Conservation (phyloP, 2,888 invertebrate genomes). For the Platycheirus albimanus region DNA sequence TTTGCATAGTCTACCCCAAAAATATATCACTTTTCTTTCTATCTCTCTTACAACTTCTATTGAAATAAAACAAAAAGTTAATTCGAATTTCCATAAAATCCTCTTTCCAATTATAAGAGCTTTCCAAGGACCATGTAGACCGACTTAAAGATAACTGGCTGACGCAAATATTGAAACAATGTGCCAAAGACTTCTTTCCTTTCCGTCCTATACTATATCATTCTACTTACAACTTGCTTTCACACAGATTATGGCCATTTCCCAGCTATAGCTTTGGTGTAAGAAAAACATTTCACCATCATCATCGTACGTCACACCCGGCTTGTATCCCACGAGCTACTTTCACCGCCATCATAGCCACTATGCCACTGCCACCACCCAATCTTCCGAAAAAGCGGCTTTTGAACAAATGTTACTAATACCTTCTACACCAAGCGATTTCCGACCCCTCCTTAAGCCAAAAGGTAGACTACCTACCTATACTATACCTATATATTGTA, state of each 20-base stretch:
- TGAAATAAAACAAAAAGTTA: constrained; percentile 37
- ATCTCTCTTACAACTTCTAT: not conserved
- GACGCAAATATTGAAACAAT: constrained; percentile 74
- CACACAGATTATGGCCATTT: constrained; percentile 69
- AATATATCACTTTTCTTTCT: constrained; percentile 6
- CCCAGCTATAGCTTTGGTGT: constrained; percentile 43
- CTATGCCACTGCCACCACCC: constrained; percentile 22
- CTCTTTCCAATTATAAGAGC: constrained; percentile 65
- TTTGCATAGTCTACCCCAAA: constrained; percentile 11
- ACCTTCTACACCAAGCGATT: constrained; percentile 43
- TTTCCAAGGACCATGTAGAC: constrained; percentile 51
- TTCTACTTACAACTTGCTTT: constrained; percentile 25
- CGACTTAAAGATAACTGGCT: constrained; percentile 69
- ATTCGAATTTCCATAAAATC: constrained; percentile 72
- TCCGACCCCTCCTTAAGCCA: constrained; percentile 13
- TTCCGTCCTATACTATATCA: not conserved
- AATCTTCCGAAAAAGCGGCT: constrained; percentile 60
- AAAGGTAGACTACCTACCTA: not conserved
- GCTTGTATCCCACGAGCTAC: constrained; percentile 53
- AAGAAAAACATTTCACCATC: constrained; percentile 53
- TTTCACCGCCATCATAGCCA: not conserved
- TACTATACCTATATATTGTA: not conserved
- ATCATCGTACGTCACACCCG: constrained; percentile 45
- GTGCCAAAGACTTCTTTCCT: constrained; percentile 59
- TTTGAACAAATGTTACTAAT: constrained; percentile 73